Base-by-base conservation (phyloP, 53 echinoderm and acorn worm genomes). In the Echinarachnius parma region DNA sequence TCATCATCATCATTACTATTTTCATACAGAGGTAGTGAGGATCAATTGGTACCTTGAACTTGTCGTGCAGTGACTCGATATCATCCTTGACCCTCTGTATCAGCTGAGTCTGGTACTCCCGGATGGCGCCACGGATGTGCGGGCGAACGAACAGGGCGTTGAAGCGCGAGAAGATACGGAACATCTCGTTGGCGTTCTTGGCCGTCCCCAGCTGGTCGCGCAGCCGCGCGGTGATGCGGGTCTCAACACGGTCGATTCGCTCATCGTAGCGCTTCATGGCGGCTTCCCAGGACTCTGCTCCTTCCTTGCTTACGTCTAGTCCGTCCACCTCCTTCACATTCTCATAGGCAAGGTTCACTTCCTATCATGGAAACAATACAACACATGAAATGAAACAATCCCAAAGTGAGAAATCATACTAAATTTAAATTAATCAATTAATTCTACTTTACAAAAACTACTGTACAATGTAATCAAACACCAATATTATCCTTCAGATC, bases 41-140 rank as follows among this genome's bases (percentile, higher is more conserved):
- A n/a, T n/a, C n/a, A n/a, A n/a, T n/a, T n/a, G n/a, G n/a, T n/a
- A 85, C 95, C 87, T 95, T 95, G 77, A 95, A 95, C 60, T 95
- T 95, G 82, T 95, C 95, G 53, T 95, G 95, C 36, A 95, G 81
- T 16, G 95, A 91, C 32, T 91, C 95, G 37, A 95, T 95, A 82
- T 95, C 95, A 81, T 95, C 95, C 65, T 95, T 95, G 82, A 95
- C 95, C 13, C 95, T 59, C 22, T 95, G 95, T 31, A 95, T 95
- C 20, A 95, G 82, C 75, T 95, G 95, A 9, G 95, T 95, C 81
- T 95, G 95, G 61, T 95, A 95, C 54, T 95, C 95, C 19, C 95
- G 62, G 77, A 95, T 95, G 57, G 95, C 95, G 15, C 95, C 95
- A 9, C 95, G 87, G 79, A 95, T 95, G 77, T 95, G 95, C 34